Percentiles rank a stretch among this genome's conserved stretches.
phyloP scores from a whole-genome alignment of 2,797 vertebrate genomes.

The Staurois parvus region DNA sequence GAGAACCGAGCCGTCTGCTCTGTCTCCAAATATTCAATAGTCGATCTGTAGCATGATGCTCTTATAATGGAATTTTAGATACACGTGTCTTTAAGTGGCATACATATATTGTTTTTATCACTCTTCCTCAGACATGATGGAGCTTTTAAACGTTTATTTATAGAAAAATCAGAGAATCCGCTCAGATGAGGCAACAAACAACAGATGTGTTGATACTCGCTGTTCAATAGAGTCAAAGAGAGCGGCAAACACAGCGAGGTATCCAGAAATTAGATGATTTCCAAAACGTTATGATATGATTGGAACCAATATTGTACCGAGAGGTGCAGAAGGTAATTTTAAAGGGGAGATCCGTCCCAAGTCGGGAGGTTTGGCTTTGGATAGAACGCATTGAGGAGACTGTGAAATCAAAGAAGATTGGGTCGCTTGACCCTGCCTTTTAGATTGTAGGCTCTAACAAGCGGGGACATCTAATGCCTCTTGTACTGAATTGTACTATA shows the following conservation, averaged over 20 bases:
- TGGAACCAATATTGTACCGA: not conserved
- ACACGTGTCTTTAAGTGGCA: not conserved
- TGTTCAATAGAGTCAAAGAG: not conserved
- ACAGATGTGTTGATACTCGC: slow-evolving; percentile 27
- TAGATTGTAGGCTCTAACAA: too few relatives aligned
- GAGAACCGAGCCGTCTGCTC: too few relatives aligned
- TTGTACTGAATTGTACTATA: too few relatives aligned
- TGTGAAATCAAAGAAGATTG: too few relatives aligned
- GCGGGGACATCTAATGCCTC: too few relatives aligned
- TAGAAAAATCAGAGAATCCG: not conserved
- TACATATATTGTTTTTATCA: slow-evolving; percentile 4
- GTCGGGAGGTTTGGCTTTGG: too few relatives aligned
- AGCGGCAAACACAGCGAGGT: not conserved
- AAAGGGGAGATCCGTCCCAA: too few relatives aligned
- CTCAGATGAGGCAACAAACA: slow-evolving; percentile 13
- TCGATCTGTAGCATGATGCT: not conserved
- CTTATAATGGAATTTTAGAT: not conserved
- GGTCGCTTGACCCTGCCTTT: too few relatives aligned
- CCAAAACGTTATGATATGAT: not conserved
- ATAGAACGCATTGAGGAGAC: too few relatives aligned
- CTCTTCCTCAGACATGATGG: slow-evolving; percentile 5
- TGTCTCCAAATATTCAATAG: not conserved
- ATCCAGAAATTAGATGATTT: not conserved
- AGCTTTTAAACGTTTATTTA: slow-evolving; percentile 14
- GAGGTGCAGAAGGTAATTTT: too few relatives aligned